Evolutionary conservation across 2,888 invertebrate genomes (phyloP).

Genomic region (Athalia rosae): DNA sequence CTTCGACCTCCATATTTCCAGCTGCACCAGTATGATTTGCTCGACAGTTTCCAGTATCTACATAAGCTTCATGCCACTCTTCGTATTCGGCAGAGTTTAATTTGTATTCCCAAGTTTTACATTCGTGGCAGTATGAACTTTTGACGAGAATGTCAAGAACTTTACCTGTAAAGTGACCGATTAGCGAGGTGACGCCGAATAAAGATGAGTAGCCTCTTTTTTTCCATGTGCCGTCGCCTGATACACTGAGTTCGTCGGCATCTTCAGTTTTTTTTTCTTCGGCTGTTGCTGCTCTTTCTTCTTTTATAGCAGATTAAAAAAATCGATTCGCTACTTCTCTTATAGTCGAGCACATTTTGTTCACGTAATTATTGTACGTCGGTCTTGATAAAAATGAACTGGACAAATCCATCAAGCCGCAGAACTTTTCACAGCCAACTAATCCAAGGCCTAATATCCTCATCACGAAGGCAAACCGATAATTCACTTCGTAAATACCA

Average conservation of each 20-base stretch:
- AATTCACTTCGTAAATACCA: slow-evolving; percentile 48
- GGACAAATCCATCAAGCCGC: slow-evolving; percentile 53
- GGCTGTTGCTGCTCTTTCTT: slow-evolving; percentile 49
- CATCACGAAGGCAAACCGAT: slow-evolving; percentile 52
- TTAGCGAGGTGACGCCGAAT: slow-evolving; percentile 50
- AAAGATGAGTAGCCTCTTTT: slow-evolving; percentile 48
- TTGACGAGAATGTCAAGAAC: slow-evolving; percentile 48
- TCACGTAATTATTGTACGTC: slow-evolving; percentile 48
- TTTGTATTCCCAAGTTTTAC: slow-evolving; percentile 50
- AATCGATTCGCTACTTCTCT: slow-evolving; percentile 46
- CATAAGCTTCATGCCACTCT: slow-evolving; percentile 53
- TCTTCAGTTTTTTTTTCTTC: slow-evolving; percentile 30
- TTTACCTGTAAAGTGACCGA: slow-evolving; percentile 50
- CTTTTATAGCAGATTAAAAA: slow-evolving; percentile 49
- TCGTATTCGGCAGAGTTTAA: slow-evolving; percentile 50
- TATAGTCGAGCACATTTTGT: slow-evolving; percentile 47
- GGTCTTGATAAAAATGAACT: slow-evolving; percentile 54
- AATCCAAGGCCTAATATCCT: slow-evolving; percentile 52
- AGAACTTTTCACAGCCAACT: slow-evolving; percentile 51
- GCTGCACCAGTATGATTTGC: slow-evolving; percentile 50
- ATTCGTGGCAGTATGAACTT: slow-evolving; percentile 51
- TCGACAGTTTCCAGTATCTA: slow-evolving; percentile 47
- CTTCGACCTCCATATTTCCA: slow-evolving; percentile 54
- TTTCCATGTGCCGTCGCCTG: slow-evolving; percentile 48
- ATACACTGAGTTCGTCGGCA: slow-evolving; percentile 48